Percentiles rank a stretch among this genome's conserved stretches.
Conservation (phyloP, 2,797 vertebrate species). For the Megaceryle alcyon region DNA sequence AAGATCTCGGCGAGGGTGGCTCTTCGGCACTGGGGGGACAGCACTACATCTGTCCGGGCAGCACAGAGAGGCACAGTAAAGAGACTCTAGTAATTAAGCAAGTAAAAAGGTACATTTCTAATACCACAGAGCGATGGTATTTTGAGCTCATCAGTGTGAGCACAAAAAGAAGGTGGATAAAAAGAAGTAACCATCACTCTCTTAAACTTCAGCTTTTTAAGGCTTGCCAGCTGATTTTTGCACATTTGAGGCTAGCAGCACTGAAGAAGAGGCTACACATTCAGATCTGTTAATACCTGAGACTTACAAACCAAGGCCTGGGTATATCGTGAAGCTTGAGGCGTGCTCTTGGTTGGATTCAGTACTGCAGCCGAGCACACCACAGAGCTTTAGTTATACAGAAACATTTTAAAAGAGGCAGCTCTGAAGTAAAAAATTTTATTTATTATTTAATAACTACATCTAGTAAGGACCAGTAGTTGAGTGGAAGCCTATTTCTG, state of each 20-base stretch:
- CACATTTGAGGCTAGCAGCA: neutral
- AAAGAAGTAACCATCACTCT: neutral
- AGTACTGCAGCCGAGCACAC: neutral
- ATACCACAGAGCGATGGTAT: neutral
- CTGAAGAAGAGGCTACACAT: neutral
- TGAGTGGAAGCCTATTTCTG: neutral
- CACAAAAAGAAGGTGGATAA: neutral
- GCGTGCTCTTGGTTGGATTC: neutral
- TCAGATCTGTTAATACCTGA: accelerated
- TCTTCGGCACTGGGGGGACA: neutral
- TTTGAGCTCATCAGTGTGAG: neutral
- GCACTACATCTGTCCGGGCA: accelerated
- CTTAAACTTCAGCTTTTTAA: neutral
- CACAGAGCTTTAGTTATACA: accelerated
- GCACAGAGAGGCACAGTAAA: neutral
- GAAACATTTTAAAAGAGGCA: accelerated
- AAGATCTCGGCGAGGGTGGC: neutral
- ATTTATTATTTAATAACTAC: neutral
- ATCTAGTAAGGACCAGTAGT: neutral
- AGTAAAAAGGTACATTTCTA: neutral
- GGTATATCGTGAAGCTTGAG: accelerated
- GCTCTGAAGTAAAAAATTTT: neutral
- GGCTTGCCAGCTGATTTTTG: neutral
- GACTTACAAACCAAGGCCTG: neutral
- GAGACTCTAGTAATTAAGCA: neutral